Evolutionary conservation across 2,888 invertebrate genomes (phyloP).

Genomic region (Brenthis daphne): DNA sequence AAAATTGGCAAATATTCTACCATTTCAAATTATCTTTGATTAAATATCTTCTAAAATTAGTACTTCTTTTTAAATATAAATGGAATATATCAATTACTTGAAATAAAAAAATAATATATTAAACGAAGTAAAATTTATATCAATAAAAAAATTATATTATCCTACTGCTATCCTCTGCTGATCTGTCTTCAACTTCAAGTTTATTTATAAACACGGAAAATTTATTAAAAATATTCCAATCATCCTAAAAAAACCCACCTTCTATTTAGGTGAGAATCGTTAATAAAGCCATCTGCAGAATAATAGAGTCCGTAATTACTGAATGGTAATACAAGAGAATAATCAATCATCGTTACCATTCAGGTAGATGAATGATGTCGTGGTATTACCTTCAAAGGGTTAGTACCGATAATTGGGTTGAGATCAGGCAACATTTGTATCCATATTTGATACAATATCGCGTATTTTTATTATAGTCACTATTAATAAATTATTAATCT

Average conservation of each 20-base stretch:
- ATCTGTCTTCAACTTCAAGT: no score
- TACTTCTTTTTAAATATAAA: no score
- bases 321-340: slow-evolving; percentile 9
- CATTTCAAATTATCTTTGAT: no score
- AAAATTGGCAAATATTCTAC: no score
- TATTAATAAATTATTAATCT: background rate
- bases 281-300: slow-evolving; percentile 17
- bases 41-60: no score
- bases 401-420: background rate
- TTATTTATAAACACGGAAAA: no score
- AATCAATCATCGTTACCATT: slow-evolving; percentile 25
- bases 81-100: no score
- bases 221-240: background rate
- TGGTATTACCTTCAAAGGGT: background rate
- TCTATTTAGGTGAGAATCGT: background rate
- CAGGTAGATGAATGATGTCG: slow-evolving; percentile 15
- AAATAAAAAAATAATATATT: no score
- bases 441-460: background rate
- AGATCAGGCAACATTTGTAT: background rate
- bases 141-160: no score
- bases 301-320: slow-evolving; percentile 13
- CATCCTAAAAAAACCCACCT: background rate
- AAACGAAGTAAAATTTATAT: no score
- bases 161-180: no score
- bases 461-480: background rate